Evolutionary conservation across 23 tunicate species (phyloP).

Genomic region (Styela clava): DNA sequence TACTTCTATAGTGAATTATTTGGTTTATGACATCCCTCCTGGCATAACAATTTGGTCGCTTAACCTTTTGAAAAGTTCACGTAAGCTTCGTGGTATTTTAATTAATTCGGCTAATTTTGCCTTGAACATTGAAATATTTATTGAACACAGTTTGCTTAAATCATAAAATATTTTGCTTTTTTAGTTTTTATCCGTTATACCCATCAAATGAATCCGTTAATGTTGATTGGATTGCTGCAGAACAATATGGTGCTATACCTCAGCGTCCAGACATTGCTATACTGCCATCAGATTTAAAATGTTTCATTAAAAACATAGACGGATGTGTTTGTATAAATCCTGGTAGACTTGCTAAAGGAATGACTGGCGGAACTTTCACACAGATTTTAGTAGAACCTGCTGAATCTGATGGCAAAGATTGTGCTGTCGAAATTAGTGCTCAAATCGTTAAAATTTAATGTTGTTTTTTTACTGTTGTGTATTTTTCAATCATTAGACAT

Average conservation of each 20-base stretch:
- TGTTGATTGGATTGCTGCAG: slow-evolving; percentile 50
- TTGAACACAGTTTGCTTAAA: too few species aligned
- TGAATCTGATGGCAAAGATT: neutral
- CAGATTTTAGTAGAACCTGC: slow-evolving; percentile 30
- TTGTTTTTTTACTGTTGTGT: neutral
- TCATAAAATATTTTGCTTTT: too few species aligned
- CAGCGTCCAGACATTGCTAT: slow-evolving; percentile 46
- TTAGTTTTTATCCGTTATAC: slow-evolving; percentile 66
- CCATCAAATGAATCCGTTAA: slow-evolving; percentile 61
- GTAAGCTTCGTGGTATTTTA: too few species aligned
- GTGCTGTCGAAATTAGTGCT: slow-evolving; percentile 23
- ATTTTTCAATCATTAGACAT: neutral
- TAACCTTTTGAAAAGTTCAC: too few species aligned
- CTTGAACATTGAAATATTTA: too few species aligned
- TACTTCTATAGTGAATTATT: too few species aligned
- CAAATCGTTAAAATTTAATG: slow-evolving; percentile 55
- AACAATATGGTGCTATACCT: slow-evolving; percentile 32
- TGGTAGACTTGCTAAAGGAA: slow-evolving; percentile 74
- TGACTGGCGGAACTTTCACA: slow-evolving; percentile 68
- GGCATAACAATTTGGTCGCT: too few species aligned
- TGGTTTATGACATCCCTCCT: too few species aligned
- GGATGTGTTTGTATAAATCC: slow-evolving; percentile 84
- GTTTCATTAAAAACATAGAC: slow-evolving; percentile 42
- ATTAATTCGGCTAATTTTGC: too few species aligned
- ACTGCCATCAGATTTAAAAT: slow-evolving; percentile 61